Base-by-base conservation (phyloP, 2,113 vertebrate genomes). In the Stegastes partitus region DNA sequence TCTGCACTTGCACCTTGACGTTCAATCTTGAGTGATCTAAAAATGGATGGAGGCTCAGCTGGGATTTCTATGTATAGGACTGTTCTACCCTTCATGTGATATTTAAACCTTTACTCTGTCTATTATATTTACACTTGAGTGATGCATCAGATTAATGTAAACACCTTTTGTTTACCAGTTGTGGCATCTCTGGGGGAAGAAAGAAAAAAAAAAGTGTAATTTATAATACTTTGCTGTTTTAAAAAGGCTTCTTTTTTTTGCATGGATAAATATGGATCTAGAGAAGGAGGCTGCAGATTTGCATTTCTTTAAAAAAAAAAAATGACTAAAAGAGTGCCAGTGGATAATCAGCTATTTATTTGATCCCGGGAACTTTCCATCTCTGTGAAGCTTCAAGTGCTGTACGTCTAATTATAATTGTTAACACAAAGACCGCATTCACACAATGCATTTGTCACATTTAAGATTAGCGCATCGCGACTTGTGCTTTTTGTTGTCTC, bases 1-100 rank as follows among this genome's bases (percentile, higher is more conserved):
- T 85, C 67, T 86, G 34, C 67, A 77, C 87, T 77, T 71, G 50
- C 80, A 84, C 78, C 76, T 87, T 75, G 62, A 76, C 22, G 34
- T 53, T 74, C 63, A 83, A 81, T 88, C 68, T 83, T 67, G 18
- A 61, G 49, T 42, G 44, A 77, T 67, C 66, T 86, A 65, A 77
- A 85, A 82, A 34, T 31, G 70, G 23, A 74, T 49, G 14, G 28
- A 72, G 66, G 9, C 55, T 56, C 37, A 16, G 47, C 19, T 22
- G 39, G 54, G 23, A 61, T 61, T 80, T 77, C 62, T 44, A 63
- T 73, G 21, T 58, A 45, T 26, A 21, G 62, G 53, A 74, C 14
- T 45, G 44, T 51, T 39, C 59, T 57, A 72, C 14, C 58, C 39
- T 79, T 70, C 61, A 7, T 45, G 45, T 68, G 22, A 59, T 51